phyloP scores from a whole-genome alignment of 2,888 invertebrate species.

The Pelosia muscerda region DNA sequence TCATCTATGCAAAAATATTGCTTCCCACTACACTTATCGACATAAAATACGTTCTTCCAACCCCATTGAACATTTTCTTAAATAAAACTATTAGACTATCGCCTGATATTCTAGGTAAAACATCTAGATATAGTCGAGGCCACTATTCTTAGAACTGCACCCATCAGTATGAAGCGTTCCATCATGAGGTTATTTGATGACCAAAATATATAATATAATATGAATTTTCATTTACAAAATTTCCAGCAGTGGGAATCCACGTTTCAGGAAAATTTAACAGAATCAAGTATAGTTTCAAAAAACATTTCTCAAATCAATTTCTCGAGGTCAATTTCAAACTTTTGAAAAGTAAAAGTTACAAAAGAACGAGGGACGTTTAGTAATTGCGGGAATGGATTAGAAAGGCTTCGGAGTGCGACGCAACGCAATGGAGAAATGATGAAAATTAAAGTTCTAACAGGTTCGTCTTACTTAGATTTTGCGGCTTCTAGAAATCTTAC shows the following conservation, averaged over 20 bases:
- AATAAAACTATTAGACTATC: neutral
- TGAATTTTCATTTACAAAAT: neutral
- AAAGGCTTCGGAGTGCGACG: slow-evolving; percentile 59
- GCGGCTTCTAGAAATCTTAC: slow-evolving; percentile 66
- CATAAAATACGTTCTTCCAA: too few species aligned
- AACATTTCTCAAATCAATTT: slow-evolving; percentile 58
- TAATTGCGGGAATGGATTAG: slow-evolving; percentile 67
- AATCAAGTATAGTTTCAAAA: slow-evolving; percentile 54
- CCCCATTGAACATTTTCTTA: neutral
- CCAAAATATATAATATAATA: too few species aligned
- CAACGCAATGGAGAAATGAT: slow-evolving; percentile 69
- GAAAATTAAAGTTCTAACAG: slow-evolving; percentile 76
- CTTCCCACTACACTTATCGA: too few species aligned
- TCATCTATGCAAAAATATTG: too few species aligned
- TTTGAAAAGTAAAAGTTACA: slow-evolving; percentile 64
- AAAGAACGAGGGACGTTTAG: slow-evolving; percentile 54
- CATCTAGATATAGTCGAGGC: too few species aligned
- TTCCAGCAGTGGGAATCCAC: slow-evolving; percentile 13
- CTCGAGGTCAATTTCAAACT: slow-evolving; percentile 64
- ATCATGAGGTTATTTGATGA: too few species aligned
- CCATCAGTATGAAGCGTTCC: too few species aligned
- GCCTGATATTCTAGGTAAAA: too few species aligned
- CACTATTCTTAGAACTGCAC: too few species aligned
- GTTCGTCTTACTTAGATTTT: slow-evolving; percentile 71
- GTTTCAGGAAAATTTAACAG: slow-evolving; percentile 30